phyloP scores from a whole-genome alignment of 2,888 invertebrate species.

The Glyphotaelius pellucidus region DNA sequence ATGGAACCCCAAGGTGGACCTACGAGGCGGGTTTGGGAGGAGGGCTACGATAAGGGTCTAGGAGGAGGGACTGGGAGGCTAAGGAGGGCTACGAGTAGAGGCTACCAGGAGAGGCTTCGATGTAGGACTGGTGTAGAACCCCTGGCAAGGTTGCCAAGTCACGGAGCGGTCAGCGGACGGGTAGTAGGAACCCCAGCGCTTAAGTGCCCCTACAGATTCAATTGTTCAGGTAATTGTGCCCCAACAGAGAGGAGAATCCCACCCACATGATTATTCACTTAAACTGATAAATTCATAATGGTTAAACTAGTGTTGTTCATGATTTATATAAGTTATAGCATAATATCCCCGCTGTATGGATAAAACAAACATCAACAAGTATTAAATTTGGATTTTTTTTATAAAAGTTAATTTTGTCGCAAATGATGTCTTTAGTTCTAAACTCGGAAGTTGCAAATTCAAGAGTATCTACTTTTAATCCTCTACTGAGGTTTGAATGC shows the following conservation, averaged over 20 bases:
- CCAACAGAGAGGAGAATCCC: background rate
- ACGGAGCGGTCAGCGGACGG: constrained; percentile 47
- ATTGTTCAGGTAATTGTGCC: constrained; percentile 32
- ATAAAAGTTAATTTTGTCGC: too few relatives aligned
- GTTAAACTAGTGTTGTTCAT: background rate
- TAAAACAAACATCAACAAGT: too few relatives aligned
- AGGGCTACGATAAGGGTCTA: too few relatives aligned
- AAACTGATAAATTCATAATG: background rate
- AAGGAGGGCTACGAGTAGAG: background rate
- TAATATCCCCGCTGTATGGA: background rate
- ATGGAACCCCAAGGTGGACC: constrained; percentile 5
- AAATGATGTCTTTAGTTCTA: too few relatives aligned
- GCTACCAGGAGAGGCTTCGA: background rate
- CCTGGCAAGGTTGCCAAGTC: constrained; percentile 39
- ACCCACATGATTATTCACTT: background rate
- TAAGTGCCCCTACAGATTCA: constrained; percentile 37
- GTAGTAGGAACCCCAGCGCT: constrained; percentile 18
- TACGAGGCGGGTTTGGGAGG: background rate
- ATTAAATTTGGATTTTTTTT: too few relatives aligned
- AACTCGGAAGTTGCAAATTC: too few relatives aligned
- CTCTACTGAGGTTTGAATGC: too few relatives aligned
- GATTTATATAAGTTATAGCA: background rate
- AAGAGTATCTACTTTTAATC: too few relatives aligned
- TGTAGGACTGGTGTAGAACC: background rate
- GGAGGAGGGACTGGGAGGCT: background rate